phyloP scores from a whole-genome alignment of 2,888 invertebrate genomes.

The Aethes cnicana region DNA sequence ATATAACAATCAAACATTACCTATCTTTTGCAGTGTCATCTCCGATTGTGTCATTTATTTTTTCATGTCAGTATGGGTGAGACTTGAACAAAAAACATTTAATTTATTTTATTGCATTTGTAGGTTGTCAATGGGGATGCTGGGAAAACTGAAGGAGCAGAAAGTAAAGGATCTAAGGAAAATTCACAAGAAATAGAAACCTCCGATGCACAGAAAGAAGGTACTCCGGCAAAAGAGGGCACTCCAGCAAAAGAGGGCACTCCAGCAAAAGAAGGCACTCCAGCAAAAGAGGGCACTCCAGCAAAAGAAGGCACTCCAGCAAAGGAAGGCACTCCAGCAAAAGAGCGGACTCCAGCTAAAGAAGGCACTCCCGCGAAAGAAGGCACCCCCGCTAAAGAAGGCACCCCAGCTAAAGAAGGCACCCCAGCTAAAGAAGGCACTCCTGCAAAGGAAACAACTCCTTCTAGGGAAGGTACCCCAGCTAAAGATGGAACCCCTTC shows the following conservation, averaged over 20 bases:
- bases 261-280: constrained; percentile 15
- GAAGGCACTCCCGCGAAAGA: constrained; percentile 43
- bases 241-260: constrained; percentile 19
- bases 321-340: constrained; percentile 33
- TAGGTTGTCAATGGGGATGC: constrained; percentile 64
- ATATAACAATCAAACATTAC: too few relatives aligned
- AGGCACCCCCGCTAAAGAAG: constrained; percentile 45
- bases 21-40: too few relatives aligned
- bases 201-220: constrained; percentile 39
- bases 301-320: constrained; percentile 25
- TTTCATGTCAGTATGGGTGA: too few relatives aligned
- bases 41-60: too few relatives aligned
- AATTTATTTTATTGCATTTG: background rate
- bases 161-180: constrained; percentile 54
- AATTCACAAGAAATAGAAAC: constrained; percentile 57
- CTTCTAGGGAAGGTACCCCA: constrained; percentile 36
- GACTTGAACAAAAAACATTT: too few relatives aligned
- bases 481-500: constrained; percentile 35
- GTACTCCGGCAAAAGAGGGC: constrained; percentile 29
- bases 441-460: constrained; percentile 46
- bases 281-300: constrained; percentile 22
- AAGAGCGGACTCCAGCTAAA: constrained; percentile 42
- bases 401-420: constrained; percentile 43
- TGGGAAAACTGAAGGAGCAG: constrained; percentile 45
- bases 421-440: constrained; percentile 46